Evolutionary conservation across 2,888 invertebrate genomes (phyloP).

Genomic region (Thera obeliscata): DNA sequence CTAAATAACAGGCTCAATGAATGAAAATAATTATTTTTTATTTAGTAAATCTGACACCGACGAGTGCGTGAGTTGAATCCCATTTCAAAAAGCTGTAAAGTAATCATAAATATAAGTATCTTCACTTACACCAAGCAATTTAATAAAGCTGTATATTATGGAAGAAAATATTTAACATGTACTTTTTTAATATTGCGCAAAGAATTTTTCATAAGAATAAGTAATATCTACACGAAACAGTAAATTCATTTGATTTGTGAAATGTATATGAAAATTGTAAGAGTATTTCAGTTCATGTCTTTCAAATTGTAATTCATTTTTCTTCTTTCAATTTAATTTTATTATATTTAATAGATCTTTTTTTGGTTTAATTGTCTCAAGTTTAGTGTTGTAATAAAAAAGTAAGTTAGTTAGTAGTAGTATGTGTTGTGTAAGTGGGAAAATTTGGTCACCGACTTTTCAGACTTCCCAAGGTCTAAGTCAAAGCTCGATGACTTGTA

Average conservation of each 20-base stretch:
- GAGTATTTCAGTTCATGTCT: slow-evolving; percentile 11
- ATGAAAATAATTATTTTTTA: too few species aligned
- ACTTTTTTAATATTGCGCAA: slow-evolving; percentile 25
- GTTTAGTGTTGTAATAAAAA: too few species aligned
- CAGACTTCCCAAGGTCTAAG: too few species aligned
- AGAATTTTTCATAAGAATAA: slow-evolving; percentile 20
- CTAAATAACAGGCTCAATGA: too few species aligned
- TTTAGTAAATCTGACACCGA: too few species aligned
- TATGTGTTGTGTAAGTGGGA: too few species aligned
- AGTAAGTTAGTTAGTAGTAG: too few species aligned
- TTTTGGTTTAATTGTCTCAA: too few species aligned
- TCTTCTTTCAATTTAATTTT: neutral
- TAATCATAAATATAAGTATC: too few species aligned
- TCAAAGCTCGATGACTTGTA: too few species aligned
- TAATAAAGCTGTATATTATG: slow-evolving; percentile 15
- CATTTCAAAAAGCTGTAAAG: neutral
- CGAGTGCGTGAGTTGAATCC: too few species aligned
- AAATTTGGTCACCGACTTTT: too few species aligned
- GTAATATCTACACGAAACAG: slow-evolving; percentile 16
- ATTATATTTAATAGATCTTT: neutral
- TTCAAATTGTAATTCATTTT: slow-evolving; percentile 14
- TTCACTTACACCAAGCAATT: slow-evolving; percentile 7
- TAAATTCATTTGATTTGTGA: slow-evolving; percentile 20
- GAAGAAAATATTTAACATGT: slow-evolving; percentile 24
- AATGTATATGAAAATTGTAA: slow-evolving; percentile 2